Percentiles rank a stretch among this genome's conserved stretches.
These are phyloP conservation scores for Eidolon dupreanum DNA, from an alignment of 2,797 vertebrate species.

Conservation along the genomic window DNA sequence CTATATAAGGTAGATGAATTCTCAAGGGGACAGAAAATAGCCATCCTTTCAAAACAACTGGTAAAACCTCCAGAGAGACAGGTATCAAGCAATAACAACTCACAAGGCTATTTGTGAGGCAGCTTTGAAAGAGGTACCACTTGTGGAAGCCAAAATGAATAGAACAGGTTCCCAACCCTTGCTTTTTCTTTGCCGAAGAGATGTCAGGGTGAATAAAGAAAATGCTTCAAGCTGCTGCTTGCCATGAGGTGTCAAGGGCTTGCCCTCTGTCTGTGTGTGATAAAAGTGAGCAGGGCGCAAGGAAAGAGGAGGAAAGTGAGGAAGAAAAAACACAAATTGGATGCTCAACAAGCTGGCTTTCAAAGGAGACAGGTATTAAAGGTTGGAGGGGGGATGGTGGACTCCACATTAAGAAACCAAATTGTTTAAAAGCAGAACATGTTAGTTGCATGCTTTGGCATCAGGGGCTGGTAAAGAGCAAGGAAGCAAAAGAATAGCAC, in stretches of 20 bases:
- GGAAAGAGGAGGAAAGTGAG: not conserved
- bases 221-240: not conserved
- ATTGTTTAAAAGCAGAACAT: not conserved
- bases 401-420: not conserved
- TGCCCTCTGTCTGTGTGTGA: not conserved
- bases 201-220: conserved; percentile 73
- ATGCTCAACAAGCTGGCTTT: conserved; percentile 38
- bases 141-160: conserved; percentile 3
- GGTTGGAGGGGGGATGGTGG: not conserved
- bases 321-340: conserved; percentile 32
- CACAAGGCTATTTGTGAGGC: not conserved
- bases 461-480: not conserved
- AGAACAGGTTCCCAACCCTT: conserved; percentile 69
- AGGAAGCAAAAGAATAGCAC: not conserved
- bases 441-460: conserved; percentile 9
- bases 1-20: not conserved
- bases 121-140: conserved; percentile 62
- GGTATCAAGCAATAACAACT: not conserved
- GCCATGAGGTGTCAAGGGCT: conserved; percentile 43
- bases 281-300: not conserved
- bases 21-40: conserved; percentile 18
- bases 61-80: conserved; percentile 18
- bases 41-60: conserved; percentile 34
- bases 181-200: conserved; percentile 63
- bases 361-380: conserved; percentile 12